Evolutionary conservation across 2,888 invertebrate genomes (phyloP).

Genomic region (Schrankia costaestrigalis): DNA sequence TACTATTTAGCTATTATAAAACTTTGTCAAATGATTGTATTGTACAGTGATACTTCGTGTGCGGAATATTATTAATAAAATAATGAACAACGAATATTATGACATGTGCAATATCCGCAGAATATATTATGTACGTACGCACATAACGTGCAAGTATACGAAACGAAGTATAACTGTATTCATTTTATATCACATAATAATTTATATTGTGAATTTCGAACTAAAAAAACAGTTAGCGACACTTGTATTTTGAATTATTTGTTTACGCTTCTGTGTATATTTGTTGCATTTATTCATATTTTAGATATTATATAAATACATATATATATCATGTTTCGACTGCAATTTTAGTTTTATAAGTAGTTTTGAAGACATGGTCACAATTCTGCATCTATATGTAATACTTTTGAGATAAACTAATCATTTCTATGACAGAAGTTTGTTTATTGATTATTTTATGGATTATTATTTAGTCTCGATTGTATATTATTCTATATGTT

Average conservation of each 20-base stretch:
- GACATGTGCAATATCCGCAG: slow-evolving; percentile 25
- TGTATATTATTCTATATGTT: slow-evolving; percentile 3
- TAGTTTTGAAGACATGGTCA: slow-evolving; percentile 37
- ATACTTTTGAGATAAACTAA: no score
- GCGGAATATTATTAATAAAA: no score
- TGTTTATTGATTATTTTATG: neutral
- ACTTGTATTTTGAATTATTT: slow-evolving; percentile 29
- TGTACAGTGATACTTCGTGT: slow-evolving; percentile 14
- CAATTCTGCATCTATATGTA: no score
- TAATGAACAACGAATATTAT: no score
- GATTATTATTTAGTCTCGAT: slow-evolving; percentile 19
- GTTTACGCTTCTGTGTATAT: slow-evolving; percentile 58
- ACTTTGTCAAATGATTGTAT: slow-evolving; percentile 22
- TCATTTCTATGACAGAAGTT: no score
- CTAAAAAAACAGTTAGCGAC: slow-evolving; percentile 39
- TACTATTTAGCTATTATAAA: slow-evolving; percentile 10
- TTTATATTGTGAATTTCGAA: slow-evolving; percentile 36
- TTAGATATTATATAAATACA: slow-evolving; percentile 31
- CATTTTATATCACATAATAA: no score
- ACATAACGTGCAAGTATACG: neutral
- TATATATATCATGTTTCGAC: slow-evolving; percentile 35
- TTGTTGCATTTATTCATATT: slow-evolving; percentile 72
- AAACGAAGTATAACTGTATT: slow-evolving; percentile 11
- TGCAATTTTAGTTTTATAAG: slow-evolving; percentile 47
- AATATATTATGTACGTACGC: neutral